phyloP scores from a whole-genome alignment of 1,140 invertebrate species.

The Epicauta chinensis region DNA sequence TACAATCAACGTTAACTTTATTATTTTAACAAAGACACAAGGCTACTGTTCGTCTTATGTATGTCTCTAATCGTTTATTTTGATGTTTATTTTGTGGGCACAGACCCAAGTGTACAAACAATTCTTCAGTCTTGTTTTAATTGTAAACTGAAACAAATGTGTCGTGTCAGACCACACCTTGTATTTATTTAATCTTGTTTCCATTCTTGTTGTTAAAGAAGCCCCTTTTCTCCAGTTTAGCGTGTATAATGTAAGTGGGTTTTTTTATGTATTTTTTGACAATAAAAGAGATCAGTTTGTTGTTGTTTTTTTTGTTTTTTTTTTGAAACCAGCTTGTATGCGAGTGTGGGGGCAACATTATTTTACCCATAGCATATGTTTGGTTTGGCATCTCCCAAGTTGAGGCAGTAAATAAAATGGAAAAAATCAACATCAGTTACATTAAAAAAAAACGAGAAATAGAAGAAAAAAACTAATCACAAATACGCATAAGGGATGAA shows the following conservation, averaged over 20 bases:
- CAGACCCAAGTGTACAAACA: slow-evolving; percentile 16
- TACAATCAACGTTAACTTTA: too few relatives aligned
- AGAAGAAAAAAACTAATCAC: too few relatives aligned
- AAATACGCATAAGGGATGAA: too few relatives aligned
- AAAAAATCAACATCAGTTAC: too few relatives aligned
- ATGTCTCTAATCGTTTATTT: slow-evolving; percentile 6
- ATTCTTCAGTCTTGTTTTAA: slow-evolving; percentile 17
- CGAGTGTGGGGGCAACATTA: slow-evolving; percentile 18
- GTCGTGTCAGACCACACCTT: slow-evolving; percentile 20
- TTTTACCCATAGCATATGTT: slow-evolving; percentile 8
- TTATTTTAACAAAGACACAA: too few relatives aligned
- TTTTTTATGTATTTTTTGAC: too few relatives aligned
- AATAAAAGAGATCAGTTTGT: slow-evolving; percentile 3
- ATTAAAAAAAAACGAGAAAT: too few relatives aligned
- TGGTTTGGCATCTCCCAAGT: slow-evolving; percentile 13
- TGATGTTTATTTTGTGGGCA: slow-evolving; percentile 10
- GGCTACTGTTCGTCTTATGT: slow-evolving; percentile 8
- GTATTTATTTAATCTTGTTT: slow-evolving; percentile 25
- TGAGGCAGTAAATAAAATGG: slow-evolving; percentile 3
- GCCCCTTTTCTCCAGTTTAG: slow-evolving; percentile 1
- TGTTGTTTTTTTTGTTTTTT: slow-evolving; percentile 3
- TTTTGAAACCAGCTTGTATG: neutral
- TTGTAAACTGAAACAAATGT: slow-evolving; percentile 15
- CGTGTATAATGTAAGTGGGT: neutral
- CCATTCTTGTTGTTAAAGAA: slow-evolving; percentile 11